These are phyloP conservation scores for Amphilophus citrinellus DNA, from an alignment of 2,113 vertebrate genomes.

Conservation along the genomic window DNA sequence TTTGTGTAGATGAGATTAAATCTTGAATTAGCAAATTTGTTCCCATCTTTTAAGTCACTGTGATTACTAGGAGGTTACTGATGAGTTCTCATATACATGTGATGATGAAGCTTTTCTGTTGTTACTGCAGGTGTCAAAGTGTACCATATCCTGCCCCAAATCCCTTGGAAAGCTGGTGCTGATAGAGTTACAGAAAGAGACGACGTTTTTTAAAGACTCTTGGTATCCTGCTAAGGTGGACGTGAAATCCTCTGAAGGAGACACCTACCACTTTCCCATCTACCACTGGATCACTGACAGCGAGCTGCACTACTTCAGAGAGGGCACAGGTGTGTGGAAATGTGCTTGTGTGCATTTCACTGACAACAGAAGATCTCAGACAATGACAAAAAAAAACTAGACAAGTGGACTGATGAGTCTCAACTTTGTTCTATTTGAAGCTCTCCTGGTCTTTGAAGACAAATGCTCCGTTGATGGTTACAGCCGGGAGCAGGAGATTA, in stretches of 20 bases:
- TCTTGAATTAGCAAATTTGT: too few species aligned
- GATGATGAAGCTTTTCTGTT: neutral
- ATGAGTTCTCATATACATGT: neutral
- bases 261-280: conserved; percentile 58
- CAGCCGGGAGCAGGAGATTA: conserved; percentile 44
- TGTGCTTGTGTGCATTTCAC: neutral
- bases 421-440: neutral
- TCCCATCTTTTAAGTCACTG: too few species aligned
- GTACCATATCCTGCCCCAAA: conserved; percentile 4
- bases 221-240: conserved; percentile 70
- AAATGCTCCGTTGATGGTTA: conserved; percentile 24
- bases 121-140: conserved; percentile 12
- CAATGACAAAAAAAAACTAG: neutral
- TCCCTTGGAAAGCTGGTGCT: conserved; percentile 63
- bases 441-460: conserved; percentile 45
- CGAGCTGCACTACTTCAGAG: conserved; percentile 50
- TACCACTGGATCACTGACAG: conserved; percentile 66
- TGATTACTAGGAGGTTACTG: neutral
- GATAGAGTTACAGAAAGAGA: conserved; percentile 59
- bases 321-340: conserved; percentile 63
- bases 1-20: neutral
- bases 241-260: conserved; percentile 52
- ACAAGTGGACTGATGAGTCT: neutral
- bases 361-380: neutral
- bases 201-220: neutral